Evolutionary conservation across 2,888 invertebrate species (phyloP), one percentile per base, ranked within the genome.

Genomic region (Eupithecia pulchellata): DNA sequence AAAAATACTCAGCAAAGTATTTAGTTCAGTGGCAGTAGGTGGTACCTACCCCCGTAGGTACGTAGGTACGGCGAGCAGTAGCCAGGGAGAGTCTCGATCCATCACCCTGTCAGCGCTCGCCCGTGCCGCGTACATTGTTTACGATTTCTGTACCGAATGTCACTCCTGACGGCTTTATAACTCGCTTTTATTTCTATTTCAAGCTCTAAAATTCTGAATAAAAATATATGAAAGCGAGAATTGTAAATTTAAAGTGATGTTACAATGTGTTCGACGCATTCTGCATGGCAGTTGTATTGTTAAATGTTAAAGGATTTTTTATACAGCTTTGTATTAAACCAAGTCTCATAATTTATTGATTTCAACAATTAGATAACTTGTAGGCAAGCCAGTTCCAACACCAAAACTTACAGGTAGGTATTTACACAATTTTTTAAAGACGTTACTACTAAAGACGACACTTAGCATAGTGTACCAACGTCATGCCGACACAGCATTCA

Each of bases 41-140:
- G n/a, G n/a, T n/a, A n/a, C 39, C 29, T 29, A 52, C 52, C 52
- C 52, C 4, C 52, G 13, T 27, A 17, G 27, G 27, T 57, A 17
- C 17, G 27, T 20, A 9, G n/a, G n/a, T n/a, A n/a, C 32, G 11
- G 17, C 2, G n/a, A n/a, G 32, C 58, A 52, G 58, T 32, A 32
- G 58, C 29, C 58, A 5, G n/a, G 8, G 27, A 17, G 39, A 27
- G 29, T 11, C 32, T 20, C 62, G 34, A 71, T 71, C 71, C 64
- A 71, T 71, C 71, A 71, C 27, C 8, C 57, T 60, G 68, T 71
- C 71, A 32, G 64, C 71, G 67, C 68, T 64, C 71, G 71, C 39
- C 60, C 64, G 64, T 17, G 36, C 67, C 14, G 36, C 67, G 67
- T 71, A 55, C 64, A 9, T 71, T 71, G 71, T 71, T 64, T 61